phyloP scores from a whole-genome alignment of 2,113 vertebrate genomes.

The Aegithalos caudatus region DNA sequence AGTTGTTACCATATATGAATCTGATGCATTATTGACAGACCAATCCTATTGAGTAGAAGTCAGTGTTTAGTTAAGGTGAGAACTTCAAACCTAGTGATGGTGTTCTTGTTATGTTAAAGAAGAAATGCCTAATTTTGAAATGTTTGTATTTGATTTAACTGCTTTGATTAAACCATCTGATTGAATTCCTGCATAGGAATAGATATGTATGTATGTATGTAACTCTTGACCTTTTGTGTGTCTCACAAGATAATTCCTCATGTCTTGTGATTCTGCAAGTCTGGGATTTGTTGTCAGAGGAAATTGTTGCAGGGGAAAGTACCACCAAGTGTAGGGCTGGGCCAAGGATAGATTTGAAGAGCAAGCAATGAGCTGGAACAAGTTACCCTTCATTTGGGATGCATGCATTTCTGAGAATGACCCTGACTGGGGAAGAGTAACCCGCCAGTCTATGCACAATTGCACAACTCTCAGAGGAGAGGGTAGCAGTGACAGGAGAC shows the following conservation, averaged over 20 bases:
- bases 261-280: background rate
- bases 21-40: background rate
- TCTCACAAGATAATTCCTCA: background rate
- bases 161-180: background rate
- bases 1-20: background rate
- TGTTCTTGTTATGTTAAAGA: background rate
- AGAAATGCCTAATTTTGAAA: background rate
- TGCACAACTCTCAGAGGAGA: background rate
- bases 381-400: background rate
- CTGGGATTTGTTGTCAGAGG: background rate
- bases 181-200: background rate
- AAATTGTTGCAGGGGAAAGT: background rate
- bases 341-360: background rate
- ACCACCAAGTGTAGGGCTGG: background rate
- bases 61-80: background rate
- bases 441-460: background rate
- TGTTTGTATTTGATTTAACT: background rate
- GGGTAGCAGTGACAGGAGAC: background rate
- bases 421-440: background rate
- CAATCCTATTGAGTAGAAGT: background rate
- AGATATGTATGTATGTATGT: background rate
- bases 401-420: background rate
- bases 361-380: background rate
- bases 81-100: background rate
- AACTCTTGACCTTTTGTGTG: background rate